A percentile compares a stretch with the other conserved stretches of the same genome.
Evolutionary conservation across 2,888 invertebrate genomes (phyloP).

Genomic region (Caenorhabditis auriculariae): DNA sequence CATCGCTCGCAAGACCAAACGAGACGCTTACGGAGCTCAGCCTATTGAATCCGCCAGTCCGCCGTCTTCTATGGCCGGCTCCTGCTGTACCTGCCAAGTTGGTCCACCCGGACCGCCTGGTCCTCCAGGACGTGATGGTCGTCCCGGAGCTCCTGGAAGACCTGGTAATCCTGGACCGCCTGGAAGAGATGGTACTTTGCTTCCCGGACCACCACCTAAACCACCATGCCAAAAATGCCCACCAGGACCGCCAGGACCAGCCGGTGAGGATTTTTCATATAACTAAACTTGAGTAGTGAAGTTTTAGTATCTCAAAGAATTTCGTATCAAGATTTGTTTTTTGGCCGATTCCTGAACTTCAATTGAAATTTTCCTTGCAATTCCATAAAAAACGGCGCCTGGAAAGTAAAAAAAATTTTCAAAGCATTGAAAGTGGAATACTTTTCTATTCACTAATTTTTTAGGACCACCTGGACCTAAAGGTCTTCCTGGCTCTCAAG

Average conservation of each 20-base stretch:
- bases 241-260: conserved; percentile 46
- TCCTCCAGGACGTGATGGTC: conserved; percentile 48
- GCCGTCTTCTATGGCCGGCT: conserved; percentile 42
- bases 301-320: conserved; percentile 26
- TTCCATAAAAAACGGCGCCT: too few species aligned
- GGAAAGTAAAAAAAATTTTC: too few species aligned
- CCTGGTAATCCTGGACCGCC: conserved; percentile 54
- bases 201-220: conserved; percentile 63
- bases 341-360: too few species aligned
- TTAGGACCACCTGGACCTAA: conserved; percentile 49
- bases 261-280: conserved; percentile 5
- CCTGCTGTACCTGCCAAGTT: conserved; percentile 60
- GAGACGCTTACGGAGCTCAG: conserved; percentile 39
- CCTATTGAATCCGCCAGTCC: conserved; percentile 32
- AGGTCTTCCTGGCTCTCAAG: conserved; percentile 57
- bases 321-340: not conserved
- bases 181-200: conserved; percentile 53
- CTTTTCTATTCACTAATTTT: not conserved
- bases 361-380: too few species aligned
- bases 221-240: conserved; percentile 62
- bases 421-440: too few species aligned
- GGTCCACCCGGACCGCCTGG: conserved; percentile 51
- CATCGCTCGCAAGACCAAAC: conserved; percentile 30
- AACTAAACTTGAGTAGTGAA: too few species aligned
- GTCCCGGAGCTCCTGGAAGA: conserved; percentile 57